Conservation (phyloP, 2,797 vertebrate genomes). For the Rallus crepitans region DNA sequence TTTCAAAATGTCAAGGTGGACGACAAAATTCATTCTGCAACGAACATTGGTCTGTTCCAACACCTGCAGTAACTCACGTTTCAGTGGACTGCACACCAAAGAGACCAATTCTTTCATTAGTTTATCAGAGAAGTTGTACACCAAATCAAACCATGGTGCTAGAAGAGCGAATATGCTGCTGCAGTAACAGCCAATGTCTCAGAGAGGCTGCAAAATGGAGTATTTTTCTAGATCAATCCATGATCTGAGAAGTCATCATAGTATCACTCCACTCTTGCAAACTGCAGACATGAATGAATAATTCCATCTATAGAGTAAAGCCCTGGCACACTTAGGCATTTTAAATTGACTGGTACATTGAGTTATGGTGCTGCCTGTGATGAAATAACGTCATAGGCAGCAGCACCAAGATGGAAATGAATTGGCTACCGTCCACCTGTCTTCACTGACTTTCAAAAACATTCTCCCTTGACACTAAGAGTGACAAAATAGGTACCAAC, state of each 20-base stretch:
- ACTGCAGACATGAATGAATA: slow-evolving; percentile 49
- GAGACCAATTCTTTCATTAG: slow-evolving; percentile 30
- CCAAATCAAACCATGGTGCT: slow-evolving; percentile 30
- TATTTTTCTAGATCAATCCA: slow-evolving; percentile 40
- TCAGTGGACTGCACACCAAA: background rate
- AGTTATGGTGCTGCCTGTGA: slow-evolving; percentile 45
- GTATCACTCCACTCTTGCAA: slow-evolving; percentile 29
- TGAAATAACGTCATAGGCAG: slow-evolving; percentile 2
- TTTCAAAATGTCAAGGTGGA: slow-evolving; percentile 48
- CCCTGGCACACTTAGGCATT: slow-evolving; percentile 38
- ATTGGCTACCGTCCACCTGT: slow-evolving; percentile 37
- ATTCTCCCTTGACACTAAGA: background rate
- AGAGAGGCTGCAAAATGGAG: slow-evolving; percentile 11
- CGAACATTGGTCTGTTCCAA: no score
- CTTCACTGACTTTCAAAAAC: slow-evolving; percentile 42
- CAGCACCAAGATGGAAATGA: slow-evolving; percentile 28
- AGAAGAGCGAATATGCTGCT: slow-evolving; percentile 3
- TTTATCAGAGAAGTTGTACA: slow-evolving; percentile 28
- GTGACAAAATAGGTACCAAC: background rate
- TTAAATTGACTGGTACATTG: slow-evolving; percentile 49
- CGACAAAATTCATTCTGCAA: slow-evolving; percentile 13
- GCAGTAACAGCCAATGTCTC: background rate
- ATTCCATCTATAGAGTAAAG: slow-evolving; percentile 59
- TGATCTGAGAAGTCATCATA: slow-evolving; percentile 28
- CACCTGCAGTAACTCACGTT: background rate